Evolutionary conservation across 2,113 vertebrate genomes (phyloP), one percentile per base, ranked within the genome.

Genomic region (Ophiodon elongatus): DNA sequence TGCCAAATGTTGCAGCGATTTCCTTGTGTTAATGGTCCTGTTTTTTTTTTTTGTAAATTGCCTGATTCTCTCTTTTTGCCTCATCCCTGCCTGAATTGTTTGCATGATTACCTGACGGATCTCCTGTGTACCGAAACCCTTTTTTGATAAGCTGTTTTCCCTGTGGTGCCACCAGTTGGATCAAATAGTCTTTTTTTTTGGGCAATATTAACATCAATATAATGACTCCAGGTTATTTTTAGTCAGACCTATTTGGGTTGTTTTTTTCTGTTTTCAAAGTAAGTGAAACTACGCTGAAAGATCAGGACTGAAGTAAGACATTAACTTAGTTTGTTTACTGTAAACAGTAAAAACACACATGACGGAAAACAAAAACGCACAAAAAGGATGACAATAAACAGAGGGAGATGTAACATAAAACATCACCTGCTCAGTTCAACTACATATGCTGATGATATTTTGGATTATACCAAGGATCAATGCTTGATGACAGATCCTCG

Each of bases 381-480:
- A 56, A 6, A 11, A 21, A 37, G 47, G 21, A 76, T 41, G 63
- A 33, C 19, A 56, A 29, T 4, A 29, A 9, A 14, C 43, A 33
- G 60, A 23, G 14, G 47, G 11, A 56, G 63, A 56, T 54, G 31
- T 9, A 47, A 27, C 31, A 7, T 65, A 27, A 45, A 64, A 56
- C 37, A 67, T 59, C 50, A 27, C 10, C 35, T 27, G 47, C 35
- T 70, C 15, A 27, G 2, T 73, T 45, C 27, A 66, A 37, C 57
- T 35, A 45, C 17, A 74, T 41, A n/a, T 50, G 21, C 56, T 52
- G 31, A 33, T 54, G 54, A 64, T 52, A 52, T 57, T 37, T 81
- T 47, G 52, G 29, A 45, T 23, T 47, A 60, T 31, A 19, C 7
- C 11, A 31, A 27, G 27, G 17, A 60, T 50, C 23, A 70, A 37